Conservation (phyloP, 2,797 vertebrate genomes). For the Artibeus lituratus region DNA sequence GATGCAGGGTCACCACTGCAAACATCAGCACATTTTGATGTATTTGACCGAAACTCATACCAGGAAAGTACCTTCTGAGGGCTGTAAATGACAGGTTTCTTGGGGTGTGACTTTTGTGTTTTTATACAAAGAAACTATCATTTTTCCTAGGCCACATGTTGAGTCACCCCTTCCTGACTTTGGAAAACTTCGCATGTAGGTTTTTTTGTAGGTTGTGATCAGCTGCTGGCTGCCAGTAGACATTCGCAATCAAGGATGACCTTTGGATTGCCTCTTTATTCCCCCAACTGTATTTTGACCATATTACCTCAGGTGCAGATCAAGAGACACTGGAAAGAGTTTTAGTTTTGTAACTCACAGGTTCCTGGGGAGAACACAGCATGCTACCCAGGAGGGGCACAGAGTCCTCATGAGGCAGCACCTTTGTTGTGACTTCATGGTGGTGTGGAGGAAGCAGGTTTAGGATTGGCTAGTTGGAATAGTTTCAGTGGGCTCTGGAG, state of each 20-base stretch:
- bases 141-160: not conserved
- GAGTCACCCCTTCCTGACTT: slow-evolving; percentile 23
- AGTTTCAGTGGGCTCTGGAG: not conserved
- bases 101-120: slow-evolving; percentile 19
- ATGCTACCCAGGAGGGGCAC: no score
- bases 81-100: slow-evolving; percentile 15
- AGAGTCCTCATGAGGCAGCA: not conserved
- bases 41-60: not conserved
- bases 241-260: not conserved
- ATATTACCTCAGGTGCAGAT: not conserved
- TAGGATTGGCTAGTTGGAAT: not conserved
- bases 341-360: not conserved
- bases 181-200: not conserved
- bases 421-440: not conserved
- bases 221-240: not conserved
- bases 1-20: not conserved
- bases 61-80: not conserved
- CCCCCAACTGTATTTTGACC: not conserved
- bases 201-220: not conserved
- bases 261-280: not conserved
- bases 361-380: not conserved
- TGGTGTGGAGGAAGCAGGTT: not conserved
- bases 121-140: slow-evolving; percentile 11
- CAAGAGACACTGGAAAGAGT: not conserved
- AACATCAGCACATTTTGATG: not conserved